Conservation (phyloP, 1,140 invertebrate species). For the Apolygus lucorum region DNA sequence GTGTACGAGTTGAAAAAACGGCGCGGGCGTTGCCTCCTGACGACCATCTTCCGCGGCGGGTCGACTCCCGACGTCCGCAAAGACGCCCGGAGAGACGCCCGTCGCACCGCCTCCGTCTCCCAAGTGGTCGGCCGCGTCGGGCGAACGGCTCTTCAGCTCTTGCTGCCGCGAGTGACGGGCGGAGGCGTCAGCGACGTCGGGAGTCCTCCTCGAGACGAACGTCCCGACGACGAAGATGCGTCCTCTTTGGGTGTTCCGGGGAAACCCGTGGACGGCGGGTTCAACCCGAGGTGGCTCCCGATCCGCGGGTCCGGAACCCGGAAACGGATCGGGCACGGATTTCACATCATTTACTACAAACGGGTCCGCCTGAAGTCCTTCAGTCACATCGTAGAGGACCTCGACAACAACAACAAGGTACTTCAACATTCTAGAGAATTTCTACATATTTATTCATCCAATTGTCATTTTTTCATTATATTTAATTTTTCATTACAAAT, state of each 20-base stretch:
- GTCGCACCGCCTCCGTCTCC: neutral
- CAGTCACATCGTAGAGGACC: conserved; percentile 18
- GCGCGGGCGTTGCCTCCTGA: conserved; percentile 19
- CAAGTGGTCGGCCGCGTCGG: neutral
- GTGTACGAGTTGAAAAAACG: conserved; percentile 32
- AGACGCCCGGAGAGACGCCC: neutral
- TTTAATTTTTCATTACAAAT: too few species aligned
- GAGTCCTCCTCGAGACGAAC: neutral
- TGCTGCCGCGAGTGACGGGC: neutral
- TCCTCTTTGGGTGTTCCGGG: neutral
- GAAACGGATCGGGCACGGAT: neutral
- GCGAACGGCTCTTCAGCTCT: neutral
- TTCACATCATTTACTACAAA: conserved; percentile 27
- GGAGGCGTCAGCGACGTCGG: neutral
- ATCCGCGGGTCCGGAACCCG: neutral
- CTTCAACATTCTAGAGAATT: too few species aligned
- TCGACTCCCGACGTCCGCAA: conserved; percentile 1
- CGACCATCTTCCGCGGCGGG: conserved; percentile 23
- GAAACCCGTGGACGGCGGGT: neutral
- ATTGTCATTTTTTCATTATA: too few species aligned
- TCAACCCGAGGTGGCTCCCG: conserved; percentile 9
- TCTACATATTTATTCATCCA: too few species aligned
- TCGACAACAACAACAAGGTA: conserved; percentile 28
- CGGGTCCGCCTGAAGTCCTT: conserved; percentile 27
- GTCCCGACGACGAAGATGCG: neutral